Evolutionary conservation across 2,888 invertebrate genomes (phyloP), one percentile per base, ranked within the genome.

Genomic region (Hermaeophaga mercurialis): DNA sequence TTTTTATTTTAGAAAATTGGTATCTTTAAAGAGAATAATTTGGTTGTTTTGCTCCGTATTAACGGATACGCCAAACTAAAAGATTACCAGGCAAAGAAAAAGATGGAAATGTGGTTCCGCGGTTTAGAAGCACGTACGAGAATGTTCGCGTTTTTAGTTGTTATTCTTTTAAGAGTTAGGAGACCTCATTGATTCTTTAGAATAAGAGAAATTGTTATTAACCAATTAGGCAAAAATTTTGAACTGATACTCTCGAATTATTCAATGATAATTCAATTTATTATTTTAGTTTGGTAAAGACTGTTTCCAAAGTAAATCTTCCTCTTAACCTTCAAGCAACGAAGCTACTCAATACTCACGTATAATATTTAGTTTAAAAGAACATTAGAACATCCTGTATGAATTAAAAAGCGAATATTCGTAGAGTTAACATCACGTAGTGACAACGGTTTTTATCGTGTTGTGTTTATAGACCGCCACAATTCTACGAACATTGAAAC

Each of bases 401-500:
- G 38, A 14, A 41, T 22, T 41, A 41, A 41, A 41, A 41, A 41
- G 22, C 12, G 41, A 18, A 41, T 41, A 41, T 41, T 38, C 17
- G 38, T 15, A 4, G 38, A 17, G 38, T 38, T 38, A 6, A 41
- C 41, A 22, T 41, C 41, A 41, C 41, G 41, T 41, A 41, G 15
- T 22, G 41, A 41, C 41, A 41, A 12, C 9, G 22, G 18, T 46
- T 17, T 48, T 48, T 48, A 47, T 47, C 47, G 47, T 36, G 22
- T 19, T 24, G 22, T 19, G 34, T 47, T 47, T 33, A 47, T 33
- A 17, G 22, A 24, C 47, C 36, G 36, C 34, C 36, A 38, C 11
- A 36, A 39, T 49, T 49, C 49, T 6, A 11, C 41, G 41, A 49
- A 41, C 12, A n/a, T n/a, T 49, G 49, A 49, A 41, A 49, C 41